These are phyloP conservation scores for Megalopta genalis DNA, from an alignment of 1,140 invertebrate species.

Conservation along the genomic window DNA sequence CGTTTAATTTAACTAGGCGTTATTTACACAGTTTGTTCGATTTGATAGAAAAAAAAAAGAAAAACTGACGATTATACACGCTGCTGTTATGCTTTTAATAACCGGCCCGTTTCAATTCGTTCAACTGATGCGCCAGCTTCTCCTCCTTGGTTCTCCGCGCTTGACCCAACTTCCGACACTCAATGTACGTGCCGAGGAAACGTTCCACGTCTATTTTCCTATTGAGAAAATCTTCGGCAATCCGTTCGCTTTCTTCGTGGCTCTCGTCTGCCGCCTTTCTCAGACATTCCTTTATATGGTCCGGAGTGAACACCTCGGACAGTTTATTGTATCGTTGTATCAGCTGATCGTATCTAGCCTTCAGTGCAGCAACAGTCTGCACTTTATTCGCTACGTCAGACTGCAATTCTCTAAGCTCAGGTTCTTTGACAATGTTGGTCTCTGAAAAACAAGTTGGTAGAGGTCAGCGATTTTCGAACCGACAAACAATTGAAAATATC, in stretches of 20 bases:
- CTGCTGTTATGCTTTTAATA: slow-evolving; percentile 72
- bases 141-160: slow-evolving; percentile 88
- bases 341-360: slow-evolving; percentile 85
- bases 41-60: slow-evolving; percentile 62
- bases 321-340: slow-evolving; percentile 86
- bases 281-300: slow-evolving; percentile 86
- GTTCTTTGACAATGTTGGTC: slow-evolving; percentile 85
- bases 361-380: slow-evolving; percentile 84
- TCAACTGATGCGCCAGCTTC: slow-evolving; percentile 86
- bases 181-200: slow-evolving; percentile 86
- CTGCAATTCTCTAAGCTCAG: slow-evolving; percentile 83
- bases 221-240: slow-evolving; percentile 87
- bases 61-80: slow-evolving; percentile 43
- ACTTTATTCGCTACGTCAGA: slow-evolving; percentile 83
- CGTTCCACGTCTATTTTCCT: slow-evolving; percentile 87
- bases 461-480: background rate
- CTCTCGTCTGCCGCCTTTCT: slow-evolving; percentile 83
- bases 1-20: slow-evolving; percentile 71
- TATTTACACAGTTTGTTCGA: slow-evolving; percentile 72
- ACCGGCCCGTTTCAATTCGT: slow-evolving; percentile 84
- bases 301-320: slow-evolving; percentile 86
- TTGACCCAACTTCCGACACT: slow-evolving; percentile 85
- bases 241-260: slow-evolving; percentile 87
- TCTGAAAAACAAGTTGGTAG: slow-evolving; percentile 73
- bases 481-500: background rate